phyloP scores from a whole-genome alignment of 2,888 invertebrate genomes.

The Homarus gammarus region DNA sequence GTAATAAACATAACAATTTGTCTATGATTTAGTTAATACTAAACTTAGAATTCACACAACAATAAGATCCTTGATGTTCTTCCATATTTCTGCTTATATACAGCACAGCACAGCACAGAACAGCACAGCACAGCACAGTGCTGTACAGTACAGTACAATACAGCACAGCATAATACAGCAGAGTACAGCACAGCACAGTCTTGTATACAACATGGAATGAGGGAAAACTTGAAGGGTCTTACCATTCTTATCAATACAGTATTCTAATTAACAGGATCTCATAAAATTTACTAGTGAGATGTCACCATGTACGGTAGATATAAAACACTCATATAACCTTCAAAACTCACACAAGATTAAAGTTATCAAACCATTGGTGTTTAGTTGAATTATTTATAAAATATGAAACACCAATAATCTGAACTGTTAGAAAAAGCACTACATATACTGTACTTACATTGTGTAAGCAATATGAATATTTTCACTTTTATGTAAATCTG shows the following conservation, averaged over 20 bases:
- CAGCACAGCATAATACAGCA: too few species aligned
- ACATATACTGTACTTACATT: conserved; percentile 28
- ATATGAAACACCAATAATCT: conserved; percentile 41
- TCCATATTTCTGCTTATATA: too few species aligned
- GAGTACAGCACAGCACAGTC: too few species aligned
- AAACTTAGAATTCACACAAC: too few species aligned
- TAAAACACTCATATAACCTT: not conserved
- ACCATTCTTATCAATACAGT: not conserved
- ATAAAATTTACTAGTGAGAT: not conserved
- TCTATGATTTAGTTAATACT: too few species aligned
- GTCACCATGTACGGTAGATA: not conserved
- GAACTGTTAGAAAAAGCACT: conserved; percentile 19
- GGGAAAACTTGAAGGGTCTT: not conserved
- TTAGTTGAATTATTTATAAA: conserved; percentile 34
- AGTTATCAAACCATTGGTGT: conserved; percentile 32
- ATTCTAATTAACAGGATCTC: not conserved
- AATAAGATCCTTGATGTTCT: too few species aligned
- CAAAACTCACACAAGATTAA: not conserved
- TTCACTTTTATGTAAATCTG: not conserved
- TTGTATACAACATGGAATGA: not conserved
- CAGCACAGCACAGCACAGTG: too few species aligned
- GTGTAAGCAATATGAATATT: not conserved
- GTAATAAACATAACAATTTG: too few species aligned
- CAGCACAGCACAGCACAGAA: too few species aligned
- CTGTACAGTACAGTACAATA: too few species aligned